A percentile compares a stretch with the other conserved stretches of the same genome.
phyloP scores from a whole-genome alignment of 2,113 vertebrate species.

The Anoplopoma fimbria region DNA sequence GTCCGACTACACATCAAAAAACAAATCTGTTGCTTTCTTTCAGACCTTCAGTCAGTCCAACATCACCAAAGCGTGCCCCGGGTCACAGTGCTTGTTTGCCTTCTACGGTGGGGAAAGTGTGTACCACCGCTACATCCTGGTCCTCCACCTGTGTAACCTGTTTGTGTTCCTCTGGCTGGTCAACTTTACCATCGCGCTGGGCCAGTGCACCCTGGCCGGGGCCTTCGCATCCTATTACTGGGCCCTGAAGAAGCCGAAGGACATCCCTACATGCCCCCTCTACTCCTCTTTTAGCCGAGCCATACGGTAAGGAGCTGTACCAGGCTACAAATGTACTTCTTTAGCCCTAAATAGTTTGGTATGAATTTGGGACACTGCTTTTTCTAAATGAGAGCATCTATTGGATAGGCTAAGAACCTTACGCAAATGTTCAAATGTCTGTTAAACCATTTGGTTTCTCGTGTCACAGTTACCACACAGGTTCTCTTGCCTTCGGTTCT shows the following conservation, averaged over 20 bases:
- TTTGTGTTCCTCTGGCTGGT: conserved; percentile 95
- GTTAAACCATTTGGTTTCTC: not conserved
- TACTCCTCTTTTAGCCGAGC: conserved; percentile 92
- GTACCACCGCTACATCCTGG: conserved; percentile 89
- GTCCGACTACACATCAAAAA: not conserved
- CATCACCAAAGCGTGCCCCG: conserved; percentile 87
- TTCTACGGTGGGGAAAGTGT: conserved; percentile 92
- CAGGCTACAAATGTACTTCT: not conserved
- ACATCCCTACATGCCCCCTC: conserved; percentile 92
- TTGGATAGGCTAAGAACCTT: not conserved
- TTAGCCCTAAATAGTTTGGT: not conserved
- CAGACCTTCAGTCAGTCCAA: conserved; percentile 91
- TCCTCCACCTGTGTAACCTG: conserved; percentile 92
- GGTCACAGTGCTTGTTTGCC: conserved; percentile 92
- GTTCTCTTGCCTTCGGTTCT: conserved; percentile 95
- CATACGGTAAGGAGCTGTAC: conserved; percentile 86
- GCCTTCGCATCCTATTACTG: conserved; percentile 97
- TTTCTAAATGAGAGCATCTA: not conserved
- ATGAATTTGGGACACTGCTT: not conserved
- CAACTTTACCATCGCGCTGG: conserved; percentile 94
- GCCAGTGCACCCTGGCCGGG: conserved; percentile 95
- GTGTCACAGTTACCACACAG: conserved; percentile 92
- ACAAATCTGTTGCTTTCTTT: conserved; percentile 40
- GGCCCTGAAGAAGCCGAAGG: conserved; percentile 91
- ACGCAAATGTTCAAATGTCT: not conserved